These are phyloP conservation scores for Rapana venosa DNA, from an alignment of 2,888 invertebrate species.

Conservation along the genomic window DNA sequence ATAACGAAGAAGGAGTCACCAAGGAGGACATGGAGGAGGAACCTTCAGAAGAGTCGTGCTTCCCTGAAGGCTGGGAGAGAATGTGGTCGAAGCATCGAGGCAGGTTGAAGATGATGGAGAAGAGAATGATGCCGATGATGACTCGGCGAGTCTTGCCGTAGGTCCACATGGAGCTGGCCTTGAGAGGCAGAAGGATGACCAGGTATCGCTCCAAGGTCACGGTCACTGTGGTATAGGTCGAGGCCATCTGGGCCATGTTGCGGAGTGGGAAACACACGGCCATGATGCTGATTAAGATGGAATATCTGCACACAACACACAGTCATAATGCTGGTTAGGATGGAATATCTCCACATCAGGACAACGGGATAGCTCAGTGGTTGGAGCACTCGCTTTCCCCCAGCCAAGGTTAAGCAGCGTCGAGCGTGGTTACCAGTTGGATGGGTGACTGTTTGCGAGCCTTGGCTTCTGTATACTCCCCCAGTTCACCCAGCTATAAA, in stretches of 20 bases:
- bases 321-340: too few species aligned
- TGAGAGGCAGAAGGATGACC: slow-evolving; percentile 51
- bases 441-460: too few species aligned
- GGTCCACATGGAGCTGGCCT: slow-evolving; percentile 53
- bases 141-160: slow-evolving; percentile 50
- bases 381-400: too few species aligned
- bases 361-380: too few species aligned
- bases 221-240: slow-evolving; percentile 53
- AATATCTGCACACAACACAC: slow-evolving; percentile 3
- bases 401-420: too few species aligned
- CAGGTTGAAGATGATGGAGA: slow-evolving; percentile 53
- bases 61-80: slow-evolving; percentile 35
- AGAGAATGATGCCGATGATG: slow-evolving; percentile 49
- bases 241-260: slow-evolving; percentile 54
- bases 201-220: slow-evolving; percentile 54
- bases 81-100: slow-evolving; percentile 53
- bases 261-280: slow-evolving; percentile 50
- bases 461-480: too few species aligned
- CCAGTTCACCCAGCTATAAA: too few species aligned
- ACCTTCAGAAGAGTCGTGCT: background rate
- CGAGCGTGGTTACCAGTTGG: too few species aligned
- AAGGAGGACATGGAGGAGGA: background rate
- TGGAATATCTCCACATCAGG: too few species aligned
- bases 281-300: slow-evolving; percentile 39
- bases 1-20: background rate